phyloP scores from a whole-genome alignment of 2,113 vertebrate genomes.

The Phylloscopus trochiloides region DNA sequence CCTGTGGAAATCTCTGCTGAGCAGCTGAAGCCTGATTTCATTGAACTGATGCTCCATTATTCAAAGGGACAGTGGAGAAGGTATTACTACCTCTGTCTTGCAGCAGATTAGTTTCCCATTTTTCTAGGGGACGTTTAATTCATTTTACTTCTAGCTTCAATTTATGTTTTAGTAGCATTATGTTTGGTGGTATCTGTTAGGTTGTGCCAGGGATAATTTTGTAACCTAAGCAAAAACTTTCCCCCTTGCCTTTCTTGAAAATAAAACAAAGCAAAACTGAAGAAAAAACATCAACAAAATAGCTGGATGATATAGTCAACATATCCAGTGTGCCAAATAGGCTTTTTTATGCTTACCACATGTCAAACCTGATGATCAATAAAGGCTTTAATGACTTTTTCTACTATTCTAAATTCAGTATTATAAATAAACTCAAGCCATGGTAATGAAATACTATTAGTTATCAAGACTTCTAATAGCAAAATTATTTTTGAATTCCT shows the following conservation, averaged over 20 bases:
- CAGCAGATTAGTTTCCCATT: background rate
- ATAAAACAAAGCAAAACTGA: background rate
- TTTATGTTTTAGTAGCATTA: background rate
- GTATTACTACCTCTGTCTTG: background rate
- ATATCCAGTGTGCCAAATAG: background rate
- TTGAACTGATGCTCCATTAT: background rate
- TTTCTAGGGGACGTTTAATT: background rate
- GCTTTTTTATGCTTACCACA: background rate
- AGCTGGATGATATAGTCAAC: background rate
- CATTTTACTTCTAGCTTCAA: background rate
- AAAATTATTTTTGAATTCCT: background rate
- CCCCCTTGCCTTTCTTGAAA: accelerated
- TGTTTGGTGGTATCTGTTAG: background rate
- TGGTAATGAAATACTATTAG: background rate
- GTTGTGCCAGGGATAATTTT: background rate
- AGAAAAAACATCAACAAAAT: background rate
- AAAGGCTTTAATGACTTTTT: background rate
- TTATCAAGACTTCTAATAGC: background rate
- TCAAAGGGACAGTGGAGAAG: background rate
- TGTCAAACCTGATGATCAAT: background rate
- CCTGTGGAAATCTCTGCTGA: background rate
- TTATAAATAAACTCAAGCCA: background rate
- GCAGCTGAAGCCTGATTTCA: background rate
- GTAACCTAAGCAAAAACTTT: background rate
- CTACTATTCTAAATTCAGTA: background rate